A percentile compares a stretch with the other conserved stretches of the same genome.
phyloP scores from a whole-genome alignment of 2,113 vertebrate genomes.

The Neolamprologus longior region DNA sequence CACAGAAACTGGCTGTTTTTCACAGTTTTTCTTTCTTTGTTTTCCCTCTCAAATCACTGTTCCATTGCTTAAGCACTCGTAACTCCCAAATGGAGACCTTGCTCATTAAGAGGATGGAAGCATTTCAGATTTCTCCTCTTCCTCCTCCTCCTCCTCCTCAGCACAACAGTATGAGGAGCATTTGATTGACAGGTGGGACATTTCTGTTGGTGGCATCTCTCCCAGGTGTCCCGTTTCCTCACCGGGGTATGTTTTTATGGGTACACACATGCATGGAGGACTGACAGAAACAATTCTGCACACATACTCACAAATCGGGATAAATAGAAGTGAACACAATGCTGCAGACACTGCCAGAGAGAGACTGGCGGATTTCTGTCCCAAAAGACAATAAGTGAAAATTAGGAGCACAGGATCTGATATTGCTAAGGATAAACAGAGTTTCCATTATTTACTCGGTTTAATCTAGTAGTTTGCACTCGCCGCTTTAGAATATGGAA shows the following conservation, averaged over 20 bases:
- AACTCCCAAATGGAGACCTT: slow-evolving; percentile 46
- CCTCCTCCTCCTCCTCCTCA: neutral
- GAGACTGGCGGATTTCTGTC: neutral
- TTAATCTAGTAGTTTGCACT: neutral
- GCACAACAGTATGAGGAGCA: neutral
- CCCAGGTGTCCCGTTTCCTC: slow-evolving; percentile 45
- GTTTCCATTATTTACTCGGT: neutral
- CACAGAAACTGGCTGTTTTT: slow-evolving; percentile 34
- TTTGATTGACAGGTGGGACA: slow-evolving; percentile 63
- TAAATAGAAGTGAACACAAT: neutral
- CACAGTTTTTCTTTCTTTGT: slow-evolving; percentile 33
- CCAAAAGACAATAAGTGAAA: slow-evolving; percentile 6
- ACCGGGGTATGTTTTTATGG: neutral
- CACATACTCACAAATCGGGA: neutral
- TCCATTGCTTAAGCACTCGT: slow-evolving; percentile 51
- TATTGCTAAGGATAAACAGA: neutral
- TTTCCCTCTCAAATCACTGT: slow-evolving; percentile 51
- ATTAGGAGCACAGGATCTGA: neutral
- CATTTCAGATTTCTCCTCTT: slow-evolving; percentile 9
- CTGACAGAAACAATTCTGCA: neutral
- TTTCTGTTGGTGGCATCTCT: slow-evolving; percentile 32
- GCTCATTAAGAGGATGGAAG: slow-evolving; percentile 59
- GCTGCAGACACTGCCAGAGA: neutral
- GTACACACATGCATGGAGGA: neutral
- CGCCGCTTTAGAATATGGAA: neutral